phyloP scores from a whole-genome alignment of 2,113 vertebrate genomes.

The Tympanuchus pallidicinctus region DNA sequence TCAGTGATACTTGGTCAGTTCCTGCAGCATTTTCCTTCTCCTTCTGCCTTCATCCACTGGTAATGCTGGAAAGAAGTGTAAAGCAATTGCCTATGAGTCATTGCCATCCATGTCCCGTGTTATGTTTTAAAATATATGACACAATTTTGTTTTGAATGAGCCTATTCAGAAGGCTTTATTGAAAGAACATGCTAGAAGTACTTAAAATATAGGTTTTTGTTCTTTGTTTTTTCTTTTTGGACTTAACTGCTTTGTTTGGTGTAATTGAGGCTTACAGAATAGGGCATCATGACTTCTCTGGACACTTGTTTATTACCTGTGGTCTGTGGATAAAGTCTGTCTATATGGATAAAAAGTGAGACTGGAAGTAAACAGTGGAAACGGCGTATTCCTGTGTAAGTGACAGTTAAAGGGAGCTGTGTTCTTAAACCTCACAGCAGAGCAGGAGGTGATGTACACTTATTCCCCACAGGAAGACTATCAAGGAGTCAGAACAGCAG shows the following conservation, averaged over 20 bases:
- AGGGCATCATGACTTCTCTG: background rate
- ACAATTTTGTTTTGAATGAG: background rate
- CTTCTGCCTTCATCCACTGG: background rate
- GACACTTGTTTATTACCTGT: rapidly evolving
- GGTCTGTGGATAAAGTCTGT: background rate
- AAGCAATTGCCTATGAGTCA: background rate
- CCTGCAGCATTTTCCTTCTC: background rate
- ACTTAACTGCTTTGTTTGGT: background rate
- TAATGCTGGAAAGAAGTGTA: background rate
- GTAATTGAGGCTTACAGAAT: background rate
- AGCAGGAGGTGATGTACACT: background rate
- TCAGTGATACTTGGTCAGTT: background rate
- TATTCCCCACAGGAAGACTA: background rate
- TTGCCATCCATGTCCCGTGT: background rate
- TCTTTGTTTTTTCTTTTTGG: background rate
- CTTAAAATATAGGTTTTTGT: background rate
- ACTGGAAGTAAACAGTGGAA: background rate
- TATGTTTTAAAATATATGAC: background rate
- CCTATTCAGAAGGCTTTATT: background rate
- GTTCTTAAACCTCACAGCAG: background rate
- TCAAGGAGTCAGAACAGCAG: background rate
- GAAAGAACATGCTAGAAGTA: background rate
- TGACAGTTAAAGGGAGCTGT: background rate
- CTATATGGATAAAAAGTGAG: background rate
- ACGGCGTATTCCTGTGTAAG: background rate